Evolutionary conservation across 2,888 invertebrate species (phyloP).

Genomic region (Melinaea menophilus): DNA sequence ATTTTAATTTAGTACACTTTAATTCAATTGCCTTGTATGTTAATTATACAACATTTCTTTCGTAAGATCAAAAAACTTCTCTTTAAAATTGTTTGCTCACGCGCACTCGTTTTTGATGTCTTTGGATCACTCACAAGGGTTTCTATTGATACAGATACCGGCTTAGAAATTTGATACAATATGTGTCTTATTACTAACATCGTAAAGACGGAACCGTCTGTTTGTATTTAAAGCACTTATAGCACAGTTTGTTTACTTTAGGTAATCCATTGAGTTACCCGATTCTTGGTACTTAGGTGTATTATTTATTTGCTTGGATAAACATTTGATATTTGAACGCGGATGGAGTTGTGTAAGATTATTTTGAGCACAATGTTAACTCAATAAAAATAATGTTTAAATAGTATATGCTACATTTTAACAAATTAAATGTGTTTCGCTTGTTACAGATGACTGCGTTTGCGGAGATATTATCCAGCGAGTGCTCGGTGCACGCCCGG

Average conservation of each 20-base stretch:
- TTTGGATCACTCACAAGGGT: constrained; percentile 62
- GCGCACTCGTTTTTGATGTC: constrained; percentile 61
- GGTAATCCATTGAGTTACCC: constrained; percentile 41
- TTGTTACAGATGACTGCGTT: constrained; percentile 83
- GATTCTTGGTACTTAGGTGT: constrained; percentile 39
- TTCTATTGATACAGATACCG: constrained; percentile 52
- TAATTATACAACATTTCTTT: too few relatives aligned
- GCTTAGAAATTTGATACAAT: constrained; percentile 4
- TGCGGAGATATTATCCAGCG: constrained; percentile 84
- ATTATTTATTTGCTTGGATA: constrained; percentile 44
- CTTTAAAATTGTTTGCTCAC: constrained; percentile 55
- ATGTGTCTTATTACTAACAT: constrained; percentile 7
- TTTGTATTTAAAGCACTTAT: constrained; percentile 26
- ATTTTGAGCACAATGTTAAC: constrained; percentile 16
- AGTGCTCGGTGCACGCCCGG: constrained; percentile 88
- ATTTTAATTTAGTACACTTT: too few relatives aligned
- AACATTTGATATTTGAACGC: constrained; percentile 39
- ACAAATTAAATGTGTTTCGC: constrained; percentile 25
- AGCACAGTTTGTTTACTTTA: constrained; percentile 41
- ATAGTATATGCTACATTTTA: neutral
- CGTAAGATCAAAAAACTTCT: constrained; percentile 31
- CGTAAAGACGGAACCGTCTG: constrained; percentile 11
- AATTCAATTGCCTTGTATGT: too few relatives aligned
- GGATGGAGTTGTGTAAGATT: constrained; percentile 24
- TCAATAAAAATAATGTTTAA: neutral